phyloP scores from a whole-genome alignment of 2,888 invertebrate genomes.

The Euzophera pinguis region DNA sequence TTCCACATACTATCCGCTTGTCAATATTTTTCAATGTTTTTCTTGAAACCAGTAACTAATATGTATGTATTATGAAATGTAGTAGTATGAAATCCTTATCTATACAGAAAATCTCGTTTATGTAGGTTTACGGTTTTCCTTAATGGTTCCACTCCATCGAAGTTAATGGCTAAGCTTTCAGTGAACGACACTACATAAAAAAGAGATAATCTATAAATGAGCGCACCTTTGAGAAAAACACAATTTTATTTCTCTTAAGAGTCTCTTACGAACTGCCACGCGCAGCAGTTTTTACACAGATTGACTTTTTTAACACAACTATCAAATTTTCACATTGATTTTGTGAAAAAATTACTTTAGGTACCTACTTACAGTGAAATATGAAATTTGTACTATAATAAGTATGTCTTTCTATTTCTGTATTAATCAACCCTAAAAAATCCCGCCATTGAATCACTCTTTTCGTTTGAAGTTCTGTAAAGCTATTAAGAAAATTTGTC shows the following conservation, averaged over 20 bases:
- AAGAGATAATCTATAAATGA: neutral
- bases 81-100: neutral
- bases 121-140: conserved; percentile 3
- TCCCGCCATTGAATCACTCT: too few relatives aligned
- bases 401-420: too few relatives aligned
- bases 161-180: neutral
- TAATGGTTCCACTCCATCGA: conserved; percentile 2
- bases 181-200: conserved; percentile 4
- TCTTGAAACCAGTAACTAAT: neutral
- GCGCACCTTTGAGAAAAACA: neutral
- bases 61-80: neutral
- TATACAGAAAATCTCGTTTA: conserved; percentile 1
- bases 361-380: too few relatives aligned
- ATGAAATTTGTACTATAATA: too few relatives aligned
- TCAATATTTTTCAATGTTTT: neutral
- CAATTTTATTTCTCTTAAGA: neutral
- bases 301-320: too few relatives aligned
- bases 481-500: too few relatives aligned
- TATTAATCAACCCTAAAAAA: too few relatives aligned
- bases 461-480: too few relatives aligned
- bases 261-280: neutral
- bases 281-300: too few relatives aligned
- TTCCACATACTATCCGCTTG: neutral
- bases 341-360: too few relatives aligned
- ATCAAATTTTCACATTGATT: too few relatives aligned